Conservation (phyloP, 2,797 vertebrate species). For the Euphonia xanthogaster region DNA sequence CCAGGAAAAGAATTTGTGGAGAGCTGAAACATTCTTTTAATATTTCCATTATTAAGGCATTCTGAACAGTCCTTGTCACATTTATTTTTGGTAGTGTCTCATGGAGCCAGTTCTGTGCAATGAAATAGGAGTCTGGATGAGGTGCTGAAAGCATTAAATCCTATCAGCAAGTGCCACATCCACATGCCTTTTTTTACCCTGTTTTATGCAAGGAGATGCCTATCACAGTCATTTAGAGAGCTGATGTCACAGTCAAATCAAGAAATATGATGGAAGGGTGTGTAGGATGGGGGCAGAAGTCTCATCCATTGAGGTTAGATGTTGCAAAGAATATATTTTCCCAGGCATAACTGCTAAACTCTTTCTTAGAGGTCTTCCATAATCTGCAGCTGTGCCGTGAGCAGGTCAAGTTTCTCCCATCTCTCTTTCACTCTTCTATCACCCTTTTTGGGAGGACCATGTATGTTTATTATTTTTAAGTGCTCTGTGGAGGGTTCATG, state of each 20-base stretch:
- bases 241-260: background rate
- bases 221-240: background rate
- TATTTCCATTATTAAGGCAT: background rate
- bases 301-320: background rate
- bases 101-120: background rate
- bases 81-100: background rate
- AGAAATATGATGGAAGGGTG: background rate
- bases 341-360: background rate
- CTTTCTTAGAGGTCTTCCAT: background rate
- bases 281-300: background rate
- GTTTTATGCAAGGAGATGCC: background rate
- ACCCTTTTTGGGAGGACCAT: background rate
- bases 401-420: background rate
- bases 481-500: background rate
- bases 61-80: rapidly evolving
- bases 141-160: background rate
- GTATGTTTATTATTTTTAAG: background rate
- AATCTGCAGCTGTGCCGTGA: background rate
- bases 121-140: background rate
- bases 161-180: background rate
- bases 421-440: background rate
- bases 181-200: background rate
- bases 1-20: background rate
- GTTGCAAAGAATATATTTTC: background rate
- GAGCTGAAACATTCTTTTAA: background rate